Base-by-base conservation (phyloP, 2,797 vertebrate species). In the Lepilemur septentrionalis region DNA sequence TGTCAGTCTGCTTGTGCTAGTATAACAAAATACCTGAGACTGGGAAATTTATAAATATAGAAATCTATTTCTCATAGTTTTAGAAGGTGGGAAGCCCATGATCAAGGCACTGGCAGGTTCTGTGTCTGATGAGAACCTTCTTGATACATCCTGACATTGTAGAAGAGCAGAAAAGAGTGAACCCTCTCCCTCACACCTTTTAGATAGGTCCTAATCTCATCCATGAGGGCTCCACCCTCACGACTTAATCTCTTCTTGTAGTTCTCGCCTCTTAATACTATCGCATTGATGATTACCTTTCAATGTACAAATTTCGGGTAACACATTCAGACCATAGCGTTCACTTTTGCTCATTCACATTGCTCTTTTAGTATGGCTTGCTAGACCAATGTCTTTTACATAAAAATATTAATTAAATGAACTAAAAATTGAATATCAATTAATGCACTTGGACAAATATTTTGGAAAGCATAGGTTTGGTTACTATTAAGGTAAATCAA, bases 401-500 rank as follows among this genome's bases (percentile, higher is more conserved):
- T 38, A 41, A 52, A 81, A 73, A 41, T 81, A 73, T 41, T 73
- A 95, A 67, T 48, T 38, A 23, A 91, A 91, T 52, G 20, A 85
- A 94, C 28, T n/a, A 9, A 89, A 73, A 84, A 50, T 30, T 82
- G 5, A 90, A 88, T 85, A 41, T 65, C 70, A 46, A 90, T 79
- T 73, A 75, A 23, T 50, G 18, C 57, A 30, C 70, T 72, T 80
- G 22, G 30, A 61, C 12, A 59, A 17, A 80, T 43, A n/a, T 67
- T 89, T 61, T 43, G 6, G 38, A 85, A 76, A 94, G 15, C 28
- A 80, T 2, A 70, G 1, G 1, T 50, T 79, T 80, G 38, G 13
- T 78, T 95, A 63, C 46, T 85, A 78, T 69, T 28, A 57, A 83
- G 35, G 6, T 94, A 48, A 96, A 12, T 46, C 10, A 89, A 83